A percentile compares a stretch with the other conserved stretches of the same genome.
Conservation (phyloP, 2,113 vertebrate genomes). For the Eleginops maclovinus region DNA sequence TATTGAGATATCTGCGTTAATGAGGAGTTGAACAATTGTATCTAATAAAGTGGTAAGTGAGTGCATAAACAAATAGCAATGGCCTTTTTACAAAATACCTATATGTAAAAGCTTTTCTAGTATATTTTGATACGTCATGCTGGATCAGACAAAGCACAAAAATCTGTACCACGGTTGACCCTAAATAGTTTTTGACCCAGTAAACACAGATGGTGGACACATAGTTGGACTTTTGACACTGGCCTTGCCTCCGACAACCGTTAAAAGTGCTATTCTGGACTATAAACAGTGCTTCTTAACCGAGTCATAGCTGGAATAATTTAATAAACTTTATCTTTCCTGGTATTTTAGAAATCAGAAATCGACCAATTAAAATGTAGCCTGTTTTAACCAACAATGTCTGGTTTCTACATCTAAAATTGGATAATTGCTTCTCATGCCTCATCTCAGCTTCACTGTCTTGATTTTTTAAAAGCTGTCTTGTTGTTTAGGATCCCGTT, state of each 20-base stretch:
- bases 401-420: neutral
- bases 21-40: too few species aligned
- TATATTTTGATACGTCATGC: conserved; percentile 8
- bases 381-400: conserved; percentile 23
- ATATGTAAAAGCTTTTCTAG: neutral
- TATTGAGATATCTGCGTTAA: too few species aligned
- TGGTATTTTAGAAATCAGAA: conserved; percentile 39
- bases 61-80: neutral
- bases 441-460: conserved; percentile 11
- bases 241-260: conserved; percentile 9
- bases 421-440: conserved; percentile 4
- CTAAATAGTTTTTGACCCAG: conserved; percentile 42
- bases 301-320: conserved; percentile 35
- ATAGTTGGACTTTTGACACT: conserved; percentile 28
- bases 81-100: neutral
- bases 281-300: conserved; percentile 22
- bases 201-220: conserved; percentile 42
- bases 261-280: conserved; percentile 24
- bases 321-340: conserved; percentile 18
- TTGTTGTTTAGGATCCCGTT: conserved; percentile 22
- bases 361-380: conserved; percentile 22
- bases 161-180: conserved; percentile 31
- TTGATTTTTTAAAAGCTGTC: conserved; percentile 19
- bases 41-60: too few species aligned
- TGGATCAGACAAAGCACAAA: conserved; percentile 30